Conservation (phyloP, 2,113 vertebrate genomes). For the Cettia cetti region DNA sequence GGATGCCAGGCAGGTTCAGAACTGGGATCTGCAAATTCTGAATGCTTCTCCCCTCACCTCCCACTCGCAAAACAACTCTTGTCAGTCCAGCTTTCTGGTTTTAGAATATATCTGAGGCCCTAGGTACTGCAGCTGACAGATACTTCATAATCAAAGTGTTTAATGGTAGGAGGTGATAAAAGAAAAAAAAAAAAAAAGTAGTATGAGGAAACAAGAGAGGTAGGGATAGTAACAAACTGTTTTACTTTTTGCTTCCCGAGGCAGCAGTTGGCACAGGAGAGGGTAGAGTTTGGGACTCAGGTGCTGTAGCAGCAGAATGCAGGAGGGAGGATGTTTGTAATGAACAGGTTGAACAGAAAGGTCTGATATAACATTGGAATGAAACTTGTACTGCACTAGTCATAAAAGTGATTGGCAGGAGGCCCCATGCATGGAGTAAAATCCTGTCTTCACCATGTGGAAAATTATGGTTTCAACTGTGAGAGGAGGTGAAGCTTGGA, state of each 20-base stretch:
- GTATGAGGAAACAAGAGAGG: background rate
- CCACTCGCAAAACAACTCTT: background rate
- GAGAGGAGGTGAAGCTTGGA: conserved; percentile 2
- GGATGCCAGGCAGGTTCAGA: background rate
- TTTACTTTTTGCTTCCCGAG: background rate
- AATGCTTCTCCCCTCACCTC: background rate
- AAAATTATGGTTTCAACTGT: conserved; percentile 38
- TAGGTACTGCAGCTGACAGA: conserved; percentile 18
- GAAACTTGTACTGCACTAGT: background rate
- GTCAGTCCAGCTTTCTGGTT: background rate
- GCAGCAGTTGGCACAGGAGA: background rate
- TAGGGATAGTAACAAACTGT: background rate
- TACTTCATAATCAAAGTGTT: background rate
- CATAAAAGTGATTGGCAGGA: conserved; percentile 16
- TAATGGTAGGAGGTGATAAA: conserved; percentile 36
- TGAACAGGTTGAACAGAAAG: background rate
- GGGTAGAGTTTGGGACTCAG: fast-evolving
- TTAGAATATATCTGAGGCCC: background rate
- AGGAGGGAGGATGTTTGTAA: background rate
- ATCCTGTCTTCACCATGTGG: background rate
- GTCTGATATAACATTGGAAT: background rate
- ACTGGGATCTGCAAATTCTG: background rate
- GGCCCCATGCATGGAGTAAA: background rate
- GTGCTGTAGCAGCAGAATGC: background rate
- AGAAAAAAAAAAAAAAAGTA: fast-evolving